A percentile compares a stretch with the other conserved stretches of the same genome.
Evolutionary conservation across 2,888 invertebrate genomes (phyloP).

Genomic region (Dynastes tityus): DNA sequence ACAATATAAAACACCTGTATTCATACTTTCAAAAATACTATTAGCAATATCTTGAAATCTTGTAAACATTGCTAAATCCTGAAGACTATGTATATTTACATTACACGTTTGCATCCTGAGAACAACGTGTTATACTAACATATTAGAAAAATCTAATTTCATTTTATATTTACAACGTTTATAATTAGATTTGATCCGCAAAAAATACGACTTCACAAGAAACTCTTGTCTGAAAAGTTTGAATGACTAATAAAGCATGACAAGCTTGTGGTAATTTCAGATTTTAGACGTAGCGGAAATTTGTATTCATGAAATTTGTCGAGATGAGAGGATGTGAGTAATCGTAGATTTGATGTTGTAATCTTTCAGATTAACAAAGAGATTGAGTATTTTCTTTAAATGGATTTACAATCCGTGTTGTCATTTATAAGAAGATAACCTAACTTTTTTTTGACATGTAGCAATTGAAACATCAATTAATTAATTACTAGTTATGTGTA

Average conservation of each 20-base stretch:
- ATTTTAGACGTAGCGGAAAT: not conserved
- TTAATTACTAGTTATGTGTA: not conserved
- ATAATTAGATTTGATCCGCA: not conserved
- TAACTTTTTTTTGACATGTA: too few relatives aligned
- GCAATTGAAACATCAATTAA: too few relatives aligned
- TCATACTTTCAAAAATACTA: not conserved
- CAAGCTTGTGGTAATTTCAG: not conserved
- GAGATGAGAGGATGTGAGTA: not conserved
- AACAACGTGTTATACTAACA: not conserved
- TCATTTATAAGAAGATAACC: too few relatives aligned
- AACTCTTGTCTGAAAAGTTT: not conserved
- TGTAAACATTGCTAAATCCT: not conserved
- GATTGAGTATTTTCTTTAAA: too few relatives aligned
- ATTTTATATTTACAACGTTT: not conserved
- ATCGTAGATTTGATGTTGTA: not conserved
- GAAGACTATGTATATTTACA: not conserved
- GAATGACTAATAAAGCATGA: not conserved
- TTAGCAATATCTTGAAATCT: not conserved
- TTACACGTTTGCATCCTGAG: not conserved
- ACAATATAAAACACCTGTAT: slow-evolving; percentile 10
- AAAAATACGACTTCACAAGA: not conserved
- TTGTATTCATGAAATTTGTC: not conserved
- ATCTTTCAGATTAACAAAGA: too few relatives aligned
- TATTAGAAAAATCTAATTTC: not conserved
- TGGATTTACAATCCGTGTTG: too few relatives aligned